Percentiles rank a stretch among this genome's conserved stretches.
phyloP scores from a whole-genome alignment of 2,888 invertebrate species.

The Harpalus rufipes region DNA sequence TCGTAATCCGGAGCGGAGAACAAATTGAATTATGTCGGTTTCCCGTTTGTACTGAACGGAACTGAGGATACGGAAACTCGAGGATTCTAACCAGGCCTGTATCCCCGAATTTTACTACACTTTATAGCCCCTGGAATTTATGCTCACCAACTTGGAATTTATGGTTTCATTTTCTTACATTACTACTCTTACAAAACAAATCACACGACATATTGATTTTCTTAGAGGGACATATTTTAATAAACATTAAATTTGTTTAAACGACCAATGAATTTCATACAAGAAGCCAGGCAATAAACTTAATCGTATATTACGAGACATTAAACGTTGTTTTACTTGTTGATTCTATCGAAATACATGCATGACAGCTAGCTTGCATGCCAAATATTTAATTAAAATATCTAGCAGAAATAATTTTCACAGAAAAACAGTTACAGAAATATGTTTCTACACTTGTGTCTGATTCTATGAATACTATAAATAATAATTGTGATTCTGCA shows the following conservation, averaged over 20 bases:
- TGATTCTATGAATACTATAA: too few species aligned
- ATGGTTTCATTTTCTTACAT: slow-evolving; percentile 31
- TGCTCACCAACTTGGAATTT: slow-evolving; percentile 25
- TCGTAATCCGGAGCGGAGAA: slow-evolving; percentile 61
- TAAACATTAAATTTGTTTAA: slow-evolving; percentile 14
- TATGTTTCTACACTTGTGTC: too few species aligned
- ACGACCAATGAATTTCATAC: slow-evolving; percentile 7
- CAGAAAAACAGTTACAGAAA: neutral
- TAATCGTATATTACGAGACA: neutral
- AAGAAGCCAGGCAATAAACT: neutral
- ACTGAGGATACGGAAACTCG: slow-evolving; percentile 48
- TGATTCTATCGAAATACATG: neutral
- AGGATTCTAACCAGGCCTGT: slow-evolving; percentile 39
- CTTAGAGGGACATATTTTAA: neutral
- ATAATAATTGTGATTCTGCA: too few species aligned
- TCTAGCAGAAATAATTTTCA: neutral
- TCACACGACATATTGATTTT: slow-evolving; percentile 22
- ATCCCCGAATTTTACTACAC: slow-evolving; percentile 30
- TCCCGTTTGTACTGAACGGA: slow-evolving; percentile 53
- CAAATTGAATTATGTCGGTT: slow-evolving; percentile 63
- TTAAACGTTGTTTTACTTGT: neutral
- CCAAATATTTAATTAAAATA: neutral
- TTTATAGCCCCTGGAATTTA: slow-evolving; percentile 36
- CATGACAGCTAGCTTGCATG: neutral
- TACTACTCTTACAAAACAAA: slow-evolving; percentile 36